Conservation (phyloP, 2,888 invertebrate species). For the Bibio marci region DNA sequence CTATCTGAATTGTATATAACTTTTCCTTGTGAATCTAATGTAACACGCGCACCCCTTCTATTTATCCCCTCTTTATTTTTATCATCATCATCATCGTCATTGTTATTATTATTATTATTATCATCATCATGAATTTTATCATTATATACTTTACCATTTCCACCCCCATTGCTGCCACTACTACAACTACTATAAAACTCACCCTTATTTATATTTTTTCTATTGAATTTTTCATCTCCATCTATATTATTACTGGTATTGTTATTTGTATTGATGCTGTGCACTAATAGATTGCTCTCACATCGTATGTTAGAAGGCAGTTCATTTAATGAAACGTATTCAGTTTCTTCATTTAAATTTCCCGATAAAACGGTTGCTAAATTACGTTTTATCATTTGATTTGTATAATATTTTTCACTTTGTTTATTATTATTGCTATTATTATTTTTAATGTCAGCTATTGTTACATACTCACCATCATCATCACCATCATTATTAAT, state of each 20-base stretch:
- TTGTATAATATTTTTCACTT: slow-evolving; percentile 39
- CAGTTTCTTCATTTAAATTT: slow-evolving; percentile 46
- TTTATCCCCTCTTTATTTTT: slow-evolving; percentile 1
- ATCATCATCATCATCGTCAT: neutral
- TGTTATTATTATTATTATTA: neutral
- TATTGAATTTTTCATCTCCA: neutral
- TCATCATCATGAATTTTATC: neutral
- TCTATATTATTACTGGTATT: neutral
- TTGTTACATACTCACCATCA: slow-evolving; percentile 70
- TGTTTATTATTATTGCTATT: slow-evolving; percentile 32
- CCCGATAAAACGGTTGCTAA: slow-evolving; percentile 40
- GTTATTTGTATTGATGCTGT: neutral
- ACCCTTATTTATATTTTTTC: too few species aligned
- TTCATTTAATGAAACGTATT: slow-evolving; percentile 69
- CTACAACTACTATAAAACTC: too few species aligned
- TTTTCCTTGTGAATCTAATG: slow-evolving; percentile 71
- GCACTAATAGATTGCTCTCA: slow-evolving; percentile 9
- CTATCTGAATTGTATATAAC: slow-evolving; percentile 80
- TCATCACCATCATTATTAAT: slow-evolving; percentile 24
- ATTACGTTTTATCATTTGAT: slow-evolving; percentile 48
- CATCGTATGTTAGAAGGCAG: slow-evolving; percentile 35
- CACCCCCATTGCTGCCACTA: neutral
- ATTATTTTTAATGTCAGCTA: slow-evolving; percentile 66
- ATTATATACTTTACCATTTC: slow-evolving; percentile 4
- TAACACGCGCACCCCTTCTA: slow-evolving; percentile 51